Base-by-base conservation (phyloP, 2,113 vertebrate species). In the Calidris pugnax region DNA sequence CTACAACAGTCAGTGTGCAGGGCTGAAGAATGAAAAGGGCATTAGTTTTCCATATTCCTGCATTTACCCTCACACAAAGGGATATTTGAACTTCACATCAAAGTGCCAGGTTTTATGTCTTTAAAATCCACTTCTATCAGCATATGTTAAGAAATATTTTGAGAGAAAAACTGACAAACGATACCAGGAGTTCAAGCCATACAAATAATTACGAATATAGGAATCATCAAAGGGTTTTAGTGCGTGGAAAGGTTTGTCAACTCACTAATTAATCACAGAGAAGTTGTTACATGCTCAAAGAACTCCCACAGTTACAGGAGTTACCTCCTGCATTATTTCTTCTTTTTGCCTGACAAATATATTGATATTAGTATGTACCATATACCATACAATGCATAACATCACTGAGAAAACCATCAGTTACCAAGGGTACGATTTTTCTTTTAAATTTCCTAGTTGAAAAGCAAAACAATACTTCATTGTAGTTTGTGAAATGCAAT, bases 1-100 rank as follows among this genome's bases (percentile, higher is more conserved):
- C 71, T 47, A 22, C 0, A 0, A 39, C 22, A 35, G n/a, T n/a
- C 45, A 45, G 39, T 2, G 19, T n/a, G 20, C 13, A 35, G 35
- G 19, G 39, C 33, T 77, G 48, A 69, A 24, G 27, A 85, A 85
- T 1, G 28, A 73, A 91, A 78, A 0, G 3, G 16, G 8, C 20
- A 43, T 37, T 50, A 76, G 35, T 12, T 24, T 66, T 77, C 35
- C 10, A 62, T 0, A 1, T 24, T 43, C 48, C 28, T n/a, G 4
- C 22, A 66, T 56, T 47, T 43, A 76, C 32, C 33, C 35, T 16
- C 35, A 39, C 10, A 33, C 16, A 76, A 69, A 79, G 11, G 28
- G 23, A 9, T 45, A 60, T 43, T 68, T 81, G 53, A 90, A 85
- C 33, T 50, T 32, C 21, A 33, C 41, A 39, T 23, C n/a, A n/a